Percentiles rank a stretch among this genome's conserved stretches.
Conservation (phyloP, 2,888 invertebrate species). For the Chaetogeoica ovagalla region DNA sequence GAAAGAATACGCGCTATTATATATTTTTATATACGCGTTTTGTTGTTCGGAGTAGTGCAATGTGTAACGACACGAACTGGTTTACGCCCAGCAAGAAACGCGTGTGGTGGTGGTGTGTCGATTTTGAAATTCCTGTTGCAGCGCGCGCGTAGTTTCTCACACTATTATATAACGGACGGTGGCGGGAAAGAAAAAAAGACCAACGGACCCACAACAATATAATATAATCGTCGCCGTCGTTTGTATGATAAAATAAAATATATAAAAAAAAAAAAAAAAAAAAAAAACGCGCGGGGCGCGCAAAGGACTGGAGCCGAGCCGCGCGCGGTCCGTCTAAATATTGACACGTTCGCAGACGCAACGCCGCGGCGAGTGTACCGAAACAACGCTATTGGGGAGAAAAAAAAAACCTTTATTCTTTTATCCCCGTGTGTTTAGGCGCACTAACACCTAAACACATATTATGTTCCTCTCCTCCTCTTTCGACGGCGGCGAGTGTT, state of each 20-base stretch:
- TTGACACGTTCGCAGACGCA: slow-evolving; percentile 19
- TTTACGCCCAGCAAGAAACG: slow-evolving; percentile 32
- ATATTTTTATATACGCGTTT: too few relatives aligned
- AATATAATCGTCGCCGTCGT: background rate
- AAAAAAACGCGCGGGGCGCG: too few relatives aligned
- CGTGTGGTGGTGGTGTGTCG: slow-evolving; percentile 3
- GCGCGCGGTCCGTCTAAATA: slow-evolving; percentile 30
- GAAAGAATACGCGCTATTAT: background rate
- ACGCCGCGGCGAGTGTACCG: background rate
- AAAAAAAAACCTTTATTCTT: background rate
- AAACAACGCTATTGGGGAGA: slow-evolving; percentile 39
- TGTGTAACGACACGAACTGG: slow-evolving; percentile 31
- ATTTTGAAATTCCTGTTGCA: slow-evolving; percentile 13
- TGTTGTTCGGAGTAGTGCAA: background rate
- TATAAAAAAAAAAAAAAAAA: too few relatives aligned
- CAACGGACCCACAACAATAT: too few relatives aligned
- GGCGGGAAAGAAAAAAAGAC: too few relatives aligned
- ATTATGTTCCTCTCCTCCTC: slow-evolving; percentile 13
- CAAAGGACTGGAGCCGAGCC: slow-evolving; percentile 6
- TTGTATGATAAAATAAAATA: background rate
- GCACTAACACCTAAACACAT: background rate
- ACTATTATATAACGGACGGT: background rate
- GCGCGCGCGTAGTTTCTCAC: slow-evolving; percentile 3
- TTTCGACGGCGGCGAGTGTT: background rate
- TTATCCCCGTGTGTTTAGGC: background rate